Conservation (phyloP, 2,888 invertebrate genomes). For the Eupithecia exiguata region DNA sequence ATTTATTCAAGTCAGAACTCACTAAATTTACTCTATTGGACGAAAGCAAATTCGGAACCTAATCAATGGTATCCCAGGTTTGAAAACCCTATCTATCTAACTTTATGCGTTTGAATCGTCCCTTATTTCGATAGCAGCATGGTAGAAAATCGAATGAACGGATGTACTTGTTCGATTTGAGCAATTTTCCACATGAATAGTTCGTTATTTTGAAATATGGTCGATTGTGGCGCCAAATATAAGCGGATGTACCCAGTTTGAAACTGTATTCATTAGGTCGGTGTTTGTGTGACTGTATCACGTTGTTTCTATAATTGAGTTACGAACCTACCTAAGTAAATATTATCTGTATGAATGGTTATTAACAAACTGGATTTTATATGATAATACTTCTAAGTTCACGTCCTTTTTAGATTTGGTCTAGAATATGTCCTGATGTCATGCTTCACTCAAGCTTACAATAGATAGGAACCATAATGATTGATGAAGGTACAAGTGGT, state of each 20-base stretch:
- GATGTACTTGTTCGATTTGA: constrained; percentile 15
- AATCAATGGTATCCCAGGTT: constrained; percentile 55
- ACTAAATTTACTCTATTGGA: constrained; percentile 54
- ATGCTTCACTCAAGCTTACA: not conserved
- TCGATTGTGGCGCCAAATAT: not conserved
- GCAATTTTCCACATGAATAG: constrained; percentile 25
- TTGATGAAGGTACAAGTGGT: not conserved
- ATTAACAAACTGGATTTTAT: not conserved
- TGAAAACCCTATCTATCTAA: constrained; percentile 27
- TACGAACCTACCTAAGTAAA: not conserved
- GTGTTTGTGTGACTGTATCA: not conserved
- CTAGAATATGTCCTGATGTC: not conserved
- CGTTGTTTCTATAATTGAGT: not conserved
- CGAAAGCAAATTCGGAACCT: constrained; percentile 59
- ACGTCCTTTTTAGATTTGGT: not conserved
- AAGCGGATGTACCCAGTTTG: not conserved
- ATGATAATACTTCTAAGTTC: not conserved
- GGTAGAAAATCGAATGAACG: constrained; percentile 1
- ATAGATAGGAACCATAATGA: not conserved
- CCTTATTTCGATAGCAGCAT: not conserved
- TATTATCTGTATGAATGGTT: not conserved
- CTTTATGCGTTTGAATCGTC: constrained; percentile 4
- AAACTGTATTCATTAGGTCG: not conserved
- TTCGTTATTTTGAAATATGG: constrained; percentile 26
- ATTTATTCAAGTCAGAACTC: constrained; percentile 55